phyloP scores from a whole-genome alignment of 2,797 vertebrate species.

The Esox masquinongy region DNA sequence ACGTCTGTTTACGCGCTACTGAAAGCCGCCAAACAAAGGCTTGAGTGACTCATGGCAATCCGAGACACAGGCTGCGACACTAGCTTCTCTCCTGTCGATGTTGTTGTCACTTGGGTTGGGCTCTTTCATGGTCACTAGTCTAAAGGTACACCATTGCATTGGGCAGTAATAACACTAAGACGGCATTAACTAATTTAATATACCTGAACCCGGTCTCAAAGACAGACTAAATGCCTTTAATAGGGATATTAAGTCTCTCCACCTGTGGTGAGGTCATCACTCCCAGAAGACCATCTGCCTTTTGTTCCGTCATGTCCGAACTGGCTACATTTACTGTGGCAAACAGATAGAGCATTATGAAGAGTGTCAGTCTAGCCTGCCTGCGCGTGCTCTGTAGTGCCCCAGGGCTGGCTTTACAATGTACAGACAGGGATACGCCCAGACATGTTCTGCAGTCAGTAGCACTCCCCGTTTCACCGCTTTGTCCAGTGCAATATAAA shows the following conservation, averaged over 20 bases:
- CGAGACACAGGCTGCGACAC: conserved; percentile 16
- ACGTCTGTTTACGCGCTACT: conserved; percentile 40
- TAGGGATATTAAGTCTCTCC: neutral
- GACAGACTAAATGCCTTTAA: conserved; percentile 5
- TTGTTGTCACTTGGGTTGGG: neutral
- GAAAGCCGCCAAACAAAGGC: conserved; percentile 36
- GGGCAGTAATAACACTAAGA: neutral
- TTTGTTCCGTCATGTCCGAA: conserved; percentile 30
- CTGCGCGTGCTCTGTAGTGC: conserved; percentile 19
- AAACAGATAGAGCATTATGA: neutral
- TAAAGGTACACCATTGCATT: neutral
- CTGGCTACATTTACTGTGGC: conserved; percentile 21
- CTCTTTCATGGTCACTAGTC: neutral
- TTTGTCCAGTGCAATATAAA: conserved; percentile 49
- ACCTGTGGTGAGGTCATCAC: conserved; percentile 41
- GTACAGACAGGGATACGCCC: conserved; percentile 43
- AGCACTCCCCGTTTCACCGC: conserved; percentile 7
- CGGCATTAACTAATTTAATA: conserved; percentile 1
- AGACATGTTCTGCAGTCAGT: conserved; percentile 41
- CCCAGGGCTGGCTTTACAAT: conserved; percentile 28
- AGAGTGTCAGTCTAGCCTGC: conserved; percentile 12
- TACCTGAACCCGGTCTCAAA: conserved; percentile 6
- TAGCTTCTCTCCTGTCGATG: conserved; percentile 23
- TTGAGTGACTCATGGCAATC: conserved; percentile 48
- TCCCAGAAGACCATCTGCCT: conserved; percentile 34